These are phyloP conservation scores for Anoplius nigerrimus DNA, from an alignment of 2,888 invertebrate species.

Conservation along the genomic window DNA sequence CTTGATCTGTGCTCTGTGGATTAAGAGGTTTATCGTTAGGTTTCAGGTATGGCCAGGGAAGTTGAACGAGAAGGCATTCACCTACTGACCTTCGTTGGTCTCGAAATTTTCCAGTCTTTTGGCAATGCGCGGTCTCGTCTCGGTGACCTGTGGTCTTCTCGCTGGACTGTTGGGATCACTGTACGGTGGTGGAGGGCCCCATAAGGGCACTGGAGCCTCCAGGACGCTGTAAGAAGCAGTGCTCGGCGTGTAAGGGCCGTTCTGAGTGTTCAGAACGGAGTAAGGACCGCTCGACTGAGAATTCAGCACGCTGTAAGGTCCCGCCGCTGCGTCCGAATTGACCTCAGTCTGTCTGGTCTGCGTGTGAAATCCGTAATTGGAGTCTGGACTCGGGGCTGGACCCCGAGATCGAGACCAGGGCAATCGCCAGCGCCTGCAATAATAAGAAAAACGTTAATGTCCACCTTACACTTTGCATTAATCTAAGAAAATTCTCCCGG, in stretches of 20 bases:
- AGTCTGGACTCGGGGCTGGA: conserved; percentile 80
- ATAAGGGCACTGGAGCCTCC: conserved; percentile 76
- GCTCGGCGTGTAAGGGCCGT: conserved; percentile 64
- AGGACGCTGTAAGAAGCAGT: conserved; percentile 70
- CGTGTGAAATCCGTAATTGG: conserved; percentile 83
- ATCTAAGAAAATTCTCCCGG: neutral
- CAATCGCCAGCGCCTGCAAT: conserved; percentile 72
- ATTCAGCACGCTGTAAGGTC: conserved; percentile 79
- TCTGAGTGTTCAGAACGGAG: conserved; percentile 62
- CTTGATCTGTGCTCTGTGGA: conserved; percentile 55
- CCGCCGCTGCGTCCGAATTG: conserved; percentile 61
- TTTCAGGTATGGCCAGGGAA: conserved; percentile 1
- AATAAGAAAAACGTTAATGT: conserved; percentile 7
- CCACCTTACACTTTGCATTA: too few species aligned
- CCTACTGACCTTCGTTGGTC: conserved; percentile 59
- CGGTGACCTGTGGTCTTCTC: conserved; percentile 73
- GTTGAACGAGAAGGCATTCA: neutral
- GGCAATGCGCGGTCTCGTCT: conserved; percentile 74
- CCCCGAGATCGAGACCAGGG: conserved; percentile 74
- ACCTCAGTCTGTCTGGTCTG: conserved; percentile 64
- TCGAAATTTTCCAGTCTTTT: conserved; percentile 76
- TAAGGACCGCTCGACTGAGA: conserved; percentile 66
- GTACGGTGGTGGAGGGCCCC: conserved; percentile 94
- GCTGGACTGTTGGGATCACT: conserved; percentile 87
- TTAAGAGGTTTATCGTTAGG: neutral